Base-by-base conservation (phyloP, 1,140 invertebrate species). In the Apis mellifera region DNA sequence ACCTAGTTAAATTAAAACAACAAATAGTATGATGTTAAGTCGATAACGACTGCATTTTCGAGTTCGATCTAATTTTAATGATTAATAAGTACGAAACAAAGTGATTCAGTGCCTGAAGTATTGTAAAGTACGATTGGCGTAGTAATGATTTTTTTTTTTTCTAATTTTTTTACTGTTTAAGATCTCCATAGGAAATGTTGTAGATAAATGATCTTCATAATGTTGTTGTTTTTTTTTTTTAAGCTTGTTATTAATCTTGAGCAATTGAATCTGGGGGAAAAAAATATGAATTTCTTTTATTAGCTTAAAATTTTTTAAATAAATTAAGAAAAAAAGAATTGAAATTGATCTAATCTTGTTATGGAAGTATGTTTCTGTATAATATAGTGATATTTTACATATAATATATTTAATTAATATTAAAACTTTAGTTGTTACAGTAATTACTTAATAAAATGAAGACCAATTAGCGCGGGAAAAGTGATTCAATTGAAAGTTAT, bases 1-100 rank as follows among this genome's bases (percentile, higher is more conserved):
- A 96, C 93, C 93, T 97, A 85, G 92, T 95, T 55, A 89, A 92
- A 83, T 92, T 96, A 50, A 95, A 95, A 86, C 90, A 95, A 81
- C 92, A 92, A 84, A 94, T 93, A 76, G 92, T 94, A 90, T 94
- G 93, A 94, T 92, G 88, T 75, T 72, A 64, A 50, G 26, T n/a
- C n/a, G 13, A 21, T 11, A 26, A 8, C 9, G 23, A 60, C 55
- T 48, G 57, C 64, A 57, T 52, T 69, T 81, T 70, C 69, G 57
- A 71, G 77, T 70, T 81, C 69, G 50, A 72, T 77, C 50, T 84
- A 62, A 77, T 76, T 81, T 83, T 62, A 60, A 57, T 55, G 73
- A 70, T 72, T 77, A 62, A 50, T 76, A 70, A 69, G 73, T 83
- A 70, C 76, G 78, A 52, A 83, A 85, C 78, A 88, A 85, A 86